Base-by-base conservation (phyloP, 2,888 invertebrate genomes). In the Drosophila aldrichi region DNA sequence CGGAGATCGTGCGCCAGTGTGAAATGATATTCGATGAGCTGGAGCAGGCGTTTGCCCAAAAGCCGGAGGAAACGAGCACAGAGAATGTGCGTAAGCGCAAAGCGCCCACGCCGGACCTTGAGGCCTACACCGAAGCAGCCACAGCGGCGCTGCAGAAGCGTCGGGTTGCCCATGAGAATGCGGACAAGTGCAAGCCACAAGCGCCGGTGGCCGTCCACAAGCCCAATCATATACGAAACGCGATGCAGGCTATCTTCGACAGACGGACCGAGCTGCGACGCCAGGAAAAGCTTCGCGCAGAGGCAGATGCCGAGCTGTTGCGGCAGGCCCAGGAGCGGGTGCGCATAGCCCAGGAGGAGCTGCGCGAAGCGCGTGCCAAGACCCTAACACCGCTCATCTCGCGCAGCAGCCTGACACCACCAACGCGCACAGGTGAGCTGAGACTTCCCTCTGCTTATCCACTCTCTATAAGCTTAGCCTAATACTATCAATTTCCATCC, bases 21-120 rank as follows among this genome's bases (percentile, higher is more conserved):
- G 95, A 96, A 89, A 95, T 95, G 93, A 97, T 98, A 84, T 98
- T 97, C 93, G 96, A 97, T 92, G 96, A 97, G 93, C 95, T 96
- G 93, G 95, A 95, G 64, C 83, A 79, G 40, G 82, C 91, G 58
- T 91, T 91, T 46, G 89, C 91, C 0, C 74, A 91, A 60, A 77
- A 89, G 70, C 77, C 87, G n/a, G 92, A 92, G 6, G 74, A 70
- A 10, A 65, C 61, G 51, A 60, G 3, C 25, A 32, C 62, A 0
- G 77, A 82, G 5, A 25, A 32, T 18, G 48, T 61, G 10, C 69
- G 79, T 10, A 91, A 91, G 65, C 86, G 91, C 0, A 91, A 91
- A 66, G 77, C 79, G 0, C 44, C 73, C 6, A 77, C 82, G 1
- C 67, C 82, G 41, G 92, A 92, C 70, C 93, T 93, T 20, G 94